Conservation (phyloP, 2,797 vertebrate species). For the Pangasius sanitwongsei region DNA sequence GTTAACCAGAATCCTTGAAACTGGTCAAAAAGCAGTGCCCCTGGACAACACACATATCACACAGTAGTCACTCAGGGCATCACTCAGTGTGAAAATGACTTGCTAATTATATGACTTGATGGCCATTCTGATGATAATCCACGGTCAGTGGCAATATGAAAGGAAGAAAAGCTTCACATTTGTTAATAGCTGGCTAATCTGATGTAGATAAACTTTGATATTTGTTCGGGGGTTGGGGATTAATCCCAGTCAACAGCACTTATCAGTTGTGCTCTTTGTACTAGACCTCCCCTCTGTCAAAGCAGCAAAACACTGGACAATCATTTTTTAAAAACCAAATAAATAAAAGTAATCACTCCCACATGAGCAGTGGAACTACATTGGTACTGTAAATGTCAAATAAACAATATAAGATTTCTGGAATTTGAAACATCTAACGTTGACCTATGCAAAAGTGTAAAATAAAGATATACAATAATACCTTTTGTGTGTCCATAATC, state of each 20-base stretch:
- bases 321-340: constrained; percentile 7
- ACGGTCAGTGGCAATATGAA: neutral
- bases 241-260: constrained; percentile 59
- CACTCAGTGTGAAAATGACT: neutral
- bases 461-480: constrained; percentile 59
- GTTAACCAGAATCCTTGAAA: constrained; percentile 90
- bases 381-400: neutral
- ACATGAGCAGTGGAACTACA: neutral
- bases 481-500: constrained; percentile 89
- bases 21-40: constrained; percentile 82
- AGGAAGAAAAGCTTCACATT: neutral
- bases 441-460: neutral
- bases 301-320: constrained; percentile 44
- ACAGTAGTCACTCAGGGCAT: neutral
- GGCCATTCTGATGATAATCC: neutral
- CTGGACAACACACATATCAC: constrained; percentile 69
- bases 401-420: neutral
- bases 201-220: constrained; percentile 1
- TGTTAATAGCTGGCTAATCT: neutral
- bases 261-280: constrained; percentile 69
- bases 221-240: neutral
- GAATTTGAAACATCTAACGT: neutral
- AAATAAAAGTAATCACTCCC: neutral
- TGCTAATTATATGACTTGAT: neutral
- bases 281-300: constrained; percentile 52